Percentiles rank a stretch among this genome's conserved stretches.
phyloP scores from a whole-genome alignment of 2,797 vertebrate genomes.

The Platyrinchus mystaceus region DNA sequence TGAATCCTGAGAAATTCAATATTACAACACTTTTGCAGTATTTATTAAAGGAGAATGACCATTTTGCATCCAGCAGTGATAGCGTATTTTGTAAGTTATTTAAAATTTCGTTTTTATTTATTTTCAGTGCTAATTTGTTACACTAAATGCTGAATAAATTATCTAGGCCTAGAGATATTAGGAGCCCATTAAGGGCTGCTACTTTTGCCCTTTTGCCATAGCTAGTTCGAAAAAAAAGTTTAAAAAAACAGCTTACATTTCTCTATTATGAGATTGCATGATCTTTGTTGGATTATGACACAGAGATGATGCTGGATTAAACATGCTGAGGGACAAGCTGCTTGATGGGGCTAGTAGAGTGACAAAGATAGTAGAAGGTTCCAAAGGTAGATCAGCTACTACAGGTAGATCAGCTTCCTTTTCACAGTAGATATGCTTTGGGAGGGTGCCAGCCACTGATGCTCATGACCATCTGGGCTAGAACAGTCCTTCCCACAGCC shows the following conservation, averaged over 20 bases:
- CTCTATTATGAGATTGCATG: not conserved
- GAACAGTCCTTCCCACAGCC: not conserved
- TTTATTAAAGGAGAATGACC: not conserved
- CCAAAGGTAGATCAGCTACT: not conserved
- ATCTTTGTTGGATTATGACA: not conserved
- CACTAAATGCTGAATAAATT: not conserved
- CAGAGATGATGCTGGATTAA: not conserved
- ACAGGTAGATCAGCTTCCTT: not conserved
- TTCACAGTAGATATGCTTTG: not conserved
- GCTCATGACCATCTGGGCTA: not conserved
- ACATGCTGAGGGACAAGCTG: fast-evolving
- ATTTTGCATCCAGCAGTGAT: not conserved
- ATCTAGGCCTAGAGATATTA: not conserved
- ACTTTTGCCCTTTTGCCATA: not conserved
- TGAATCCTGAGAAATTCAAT: not conserved
- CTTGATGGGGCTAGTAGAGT: not conserved
- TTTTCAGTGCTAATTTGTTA: not conserved
- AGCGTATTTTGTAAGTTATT: not conserved
- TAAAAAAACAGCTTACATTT: not conserved
- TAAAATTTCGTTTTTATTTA: not conserved
- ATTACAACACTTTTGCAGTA: not conserved
- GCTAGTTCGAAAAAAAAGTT: not conserved
- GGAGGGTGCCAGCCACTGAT: not conserved
- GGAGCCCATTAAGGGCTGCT: not conserved
- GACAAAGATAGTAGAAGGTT: not conserved